These are phyloP conservation scores for Bolinopsis microptera DNA, from an alignment of 37 sponge, comb jelly and placozoan genomes.

Conservation along the genomic window DNA sequence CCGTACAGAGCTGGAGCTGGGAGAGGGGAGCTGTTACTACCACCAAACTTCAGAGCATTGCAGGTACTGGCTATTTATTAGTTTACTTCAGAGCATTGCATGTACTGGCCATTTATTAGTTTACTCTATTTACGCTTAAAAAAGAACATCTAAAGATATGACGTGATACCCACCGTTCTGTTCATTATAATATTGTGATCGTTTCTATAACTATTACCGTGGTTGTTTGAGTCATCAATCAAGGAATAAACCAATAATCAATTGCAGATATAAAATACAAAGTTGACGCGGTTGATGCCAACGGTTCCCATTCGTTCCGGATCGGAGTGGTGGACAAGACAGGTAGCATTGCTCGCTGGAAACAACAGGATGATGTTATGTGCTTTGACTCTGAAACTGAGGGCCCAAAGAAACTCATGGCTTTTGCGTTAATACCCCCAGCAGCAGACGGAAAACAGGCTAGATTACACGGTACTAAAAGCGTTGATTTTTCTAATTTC, in stretches of 20 bases:
- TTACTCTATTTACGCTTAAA: no score
- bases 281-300: neutral
- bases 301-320: neutral
- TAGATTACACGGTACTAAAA: neutral
- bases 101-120: neutral
- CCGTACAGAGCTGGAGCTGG: constrained; percentile 30
- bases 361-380: neutral
- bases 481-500: no score
- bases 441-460: no score
- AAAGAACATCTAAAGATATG: no score
- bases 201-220: no score
- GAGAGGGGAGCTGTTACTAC: neutral
- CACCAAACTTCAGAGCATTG: neutral
- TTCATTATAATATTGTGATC: no score
- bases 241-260: no score
- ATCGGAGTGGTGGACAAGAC: constrained; percentile 32
- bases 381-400: neutral
- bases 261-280: neutral
- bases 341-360: neutral
- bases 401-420: neutral
- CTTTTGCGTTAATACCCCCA: neutral
- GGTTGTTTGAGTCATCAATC: no score
- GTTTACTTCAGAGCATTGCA: neutral
- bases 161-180: no score
- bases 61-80: neutral